Evolutionary conservation across 2,888 invertebrate species (phyloP).

Genomic region (Limulus polyphemus): DNA sequence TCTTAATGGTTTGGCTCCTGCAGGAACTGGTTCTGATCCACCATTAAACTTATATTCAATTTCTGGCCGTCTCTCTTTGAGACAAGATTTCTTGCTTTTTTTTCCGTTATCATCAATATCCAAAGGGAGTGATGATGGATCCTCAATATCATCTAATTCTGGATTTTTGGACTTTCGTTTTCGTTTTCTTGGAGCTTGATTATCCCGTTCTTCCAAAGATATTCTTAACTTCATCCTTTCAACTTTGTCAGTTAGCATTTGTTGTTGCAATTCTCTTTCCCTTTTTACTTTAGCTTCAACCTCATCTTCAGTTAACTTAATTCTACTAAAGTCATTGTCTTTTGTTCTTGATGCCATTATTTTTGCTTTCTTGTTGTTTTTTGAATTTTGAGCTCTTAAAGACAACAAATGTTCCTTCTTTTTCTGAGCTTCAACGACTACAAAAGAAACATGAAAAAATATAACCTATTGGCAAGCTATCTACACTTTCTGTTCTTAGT

Average conservation of each 20-base stretch:
- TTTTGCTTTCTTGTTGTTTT: constrained; percentile 12
- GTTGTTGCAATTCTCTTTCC: constrained; percentile 9
- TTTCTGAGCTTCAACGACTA: constrained; percentile 1
- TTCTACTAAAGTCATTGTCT: constrained; percentile 17
- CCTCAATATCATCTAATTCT: too few relatives aligned
- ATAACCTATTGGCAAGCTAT: background rate
- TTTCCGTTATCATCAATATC: background rate
- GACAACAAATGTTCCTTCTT: constrained; percentile 10
- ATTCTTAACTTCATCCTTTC: constrained; percentile 13
- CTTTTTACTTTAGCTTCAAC: constrained; percentile 9
- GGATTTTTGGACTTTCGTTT: background rate
- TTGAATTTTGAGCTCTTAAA: constrained; percentile 15
- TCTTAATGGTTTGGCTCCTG: background rate
- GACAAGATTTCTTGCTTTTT: background rate
- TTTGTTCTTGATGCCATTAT: constrained; percentile 16
- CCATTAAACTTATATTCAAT: constrained; percentile 2
- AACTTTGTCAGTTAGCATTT: constrained; percentile 5
- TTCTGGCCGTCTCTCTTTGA: background rate
- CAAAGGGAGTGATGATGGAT: too few relatives aligned
- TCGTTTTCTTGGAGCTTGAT: background rate
- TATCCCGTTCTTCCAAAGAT: constrained; percentile 5
- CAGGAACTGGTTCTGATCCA: background rate
- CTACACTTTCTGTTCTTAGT: background rate
- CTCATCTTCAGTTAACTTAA: constrained; percentile 13
- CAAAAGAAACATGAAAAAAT: background rate